Evolutionary conservation across 2,888 invertebrate species (phyloP).

Genomic region (Spatulosminthurus flaviceps): DNA sequence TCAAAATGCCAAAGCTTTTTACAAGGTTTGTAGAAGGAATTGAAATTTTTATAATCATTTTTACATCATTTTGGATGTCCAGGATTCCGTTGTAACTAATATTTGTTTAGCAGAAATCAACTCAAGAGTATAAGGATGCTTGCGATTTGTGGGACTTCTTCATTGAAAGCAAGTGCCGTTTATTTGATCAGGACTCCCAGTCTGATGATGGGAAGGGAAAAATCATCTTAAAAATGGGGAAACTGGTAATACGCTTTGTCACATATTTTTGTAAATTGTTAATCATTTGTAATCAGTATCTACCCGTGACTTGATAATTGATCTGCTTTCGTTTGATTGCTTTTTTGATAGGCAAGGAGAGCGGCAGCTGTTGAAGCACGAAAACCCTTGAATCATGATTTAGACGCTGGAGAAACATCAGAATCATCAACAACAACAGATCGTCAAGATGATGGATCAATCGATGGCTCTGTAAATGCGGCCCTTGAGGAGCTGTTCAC

Average conservation of each 20-base stretch:
- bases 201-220: slow-evolving; percentile 70
- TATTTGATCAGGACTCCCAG: slow-evolving; percentile 65
- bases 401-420: slow-evolving; percentile 74
- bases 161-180: slow-evolving; percentile 71
- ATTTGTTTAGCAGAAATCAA: slow-evolving; percentile 70
- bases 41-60: background rate
- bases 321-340: background rate
- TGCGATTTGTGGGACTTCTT: slow-evolving; percentile 87
- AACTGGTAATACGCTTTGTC: slow-evolving; percentile 65
- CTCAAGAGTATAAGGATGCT: slow-evolving; percentile 89
- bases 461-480: slow-evolving; percentile 65
- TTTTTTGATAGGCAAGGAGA: slow-evolving; percentile 59
- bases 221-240: slow-evolving; percentile 70
- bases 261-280: slow-evolving; percentile 19
- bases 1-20: slow-evolving; percentile 94
- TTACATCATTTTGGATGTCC: no score
- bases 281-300: background rate
- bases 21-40: slow-evolving; percentile 72
- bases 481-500: slow-evolving; percentile 90
- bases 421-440: slow-evolving; percentile 79
- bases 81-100: no score
- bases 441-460: slow-evolving; percentile 71
- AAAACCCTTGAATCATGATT: slow-evolving; percentile 65
- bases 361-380: slow-evolving; percentile 65
- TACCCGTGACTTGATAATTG: no score